phyloP scores from a whole-genome alignment of 2,113 vertebrate genomes.

The Phalacrocorax aristotelis region DNA sequence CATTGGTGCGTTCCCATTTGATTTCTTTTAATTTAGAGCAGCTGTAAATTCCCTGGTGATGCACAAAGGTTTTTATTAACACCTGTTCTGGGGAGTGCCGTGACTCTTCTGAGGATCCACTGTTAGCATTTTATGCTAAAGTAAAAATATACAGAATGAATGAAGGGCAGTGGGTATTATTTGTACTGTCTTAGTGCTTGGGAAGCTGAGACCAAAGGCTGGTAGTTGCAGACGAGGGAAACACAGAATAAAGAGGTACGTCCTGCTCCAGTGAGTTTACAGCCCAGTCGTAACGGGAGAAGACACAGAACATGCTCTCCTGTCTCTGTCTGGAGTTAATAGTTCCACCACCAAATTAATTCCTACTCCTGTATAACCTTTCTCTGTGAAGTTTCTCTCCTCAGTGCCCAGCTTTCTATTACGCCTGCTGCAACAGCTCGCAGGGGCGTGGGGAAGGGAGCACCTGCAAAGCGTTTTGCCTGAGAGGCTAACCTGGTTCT shows the following conservation, averaged over 20 bases:
- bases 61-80: neutral
- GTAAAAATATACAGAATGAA: neutral
- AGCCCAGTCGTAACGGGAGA: fast-evolving
- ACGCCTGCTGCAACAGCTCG: neutral
- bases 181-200: neutral
- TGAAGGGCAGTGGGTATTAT: neutral
- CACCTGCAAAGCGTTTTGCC: neutral
- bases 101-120: neutral
- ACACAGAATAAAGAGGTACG: neutral
- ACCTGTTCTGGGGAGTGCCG: neutral
- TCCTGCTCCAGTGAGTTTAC: conserved; percentile 23
- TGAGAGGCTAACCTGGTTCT: neutral
- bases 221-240: neutral
- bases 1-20: neutral
- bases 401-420: fast-evolving
- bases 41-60: neutral
- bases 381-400: neutral
- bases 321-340: neutral
- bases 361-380: neutral
- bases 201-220: neutral
- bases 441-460: neutral
- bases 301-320: neutral
- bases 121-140: neutral
- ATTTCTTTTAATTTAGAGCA: neutral
- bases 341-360: neutral